phyloP scores from a whole-genome alignment of 2,797 vertebrate genomes.

The Melanogrammus aeglefinus region DNA sequence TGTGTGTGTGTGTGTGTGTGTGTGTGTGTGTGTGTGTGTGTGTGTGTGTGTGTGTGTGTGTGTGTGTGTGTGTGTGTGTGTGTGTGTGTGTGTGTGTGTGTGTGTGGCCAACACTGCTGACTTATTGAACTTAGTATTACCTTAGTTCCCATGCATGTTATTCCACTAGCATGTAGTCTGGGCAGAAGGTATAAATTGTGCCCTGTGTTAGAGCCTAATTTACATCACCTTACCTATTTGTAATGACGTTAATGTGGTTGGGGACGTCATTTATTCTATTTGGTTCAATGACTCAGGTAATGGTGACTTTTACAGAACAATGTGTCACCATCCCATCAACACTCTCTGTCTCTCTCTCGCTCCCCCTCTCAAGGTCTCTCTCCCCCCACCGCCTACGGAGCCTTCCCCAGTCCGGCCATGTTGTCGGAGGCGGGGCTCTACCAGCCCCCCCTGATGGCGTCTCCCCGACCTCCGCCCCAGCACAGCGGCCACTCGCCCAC shows the following conservation, averaged over 20 bases:
- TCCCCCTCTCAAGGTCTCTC: slow-evolving; percentile 80
- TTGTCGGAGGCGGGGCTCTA: slow-evolving; percentile 89
- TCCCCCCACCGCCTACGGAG: slow-evolving; percentile 84
- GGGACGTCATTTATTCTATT: neutral
- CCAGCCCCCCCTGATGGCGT: slow-evolving; percentile 85
- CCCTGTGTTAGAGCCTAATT: neutral
- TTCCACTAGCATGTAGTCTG: too few relatives aligned
- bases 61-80: neutral
- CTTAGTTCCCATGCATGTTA: too few relatives aligned
- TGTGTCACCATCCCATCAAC: too few relatives aligned
- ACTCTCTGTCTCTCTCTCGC: too few relatives aligned
- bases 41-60: too few relatives aligned
- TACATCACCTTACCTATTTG: neutral
- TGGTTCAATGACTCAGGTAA: too few relatives aligned
- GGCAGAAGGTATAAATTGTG: neutral
- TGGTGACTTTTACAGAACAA: too few relatives aligned
- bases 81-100: too few relatives aligned
- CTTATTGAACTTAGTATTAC: neutral
- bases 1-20: neutral
- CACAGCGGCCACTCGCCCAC: slow-evolving; percentile 70
- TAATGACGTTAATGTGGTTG: neutral
- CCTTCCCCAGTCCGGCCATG: slow-evolving; percentile 83
- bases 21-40: neutral
- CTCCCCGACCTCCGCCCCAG: slow-evolving; percentile 78
- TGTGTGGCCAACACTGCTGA: neutral